These are phyloP conservation scores for Clistopyga incitator DNA, from an alignment of 2,888 invertebrate species.

Conservation along the genomic window DNA sequence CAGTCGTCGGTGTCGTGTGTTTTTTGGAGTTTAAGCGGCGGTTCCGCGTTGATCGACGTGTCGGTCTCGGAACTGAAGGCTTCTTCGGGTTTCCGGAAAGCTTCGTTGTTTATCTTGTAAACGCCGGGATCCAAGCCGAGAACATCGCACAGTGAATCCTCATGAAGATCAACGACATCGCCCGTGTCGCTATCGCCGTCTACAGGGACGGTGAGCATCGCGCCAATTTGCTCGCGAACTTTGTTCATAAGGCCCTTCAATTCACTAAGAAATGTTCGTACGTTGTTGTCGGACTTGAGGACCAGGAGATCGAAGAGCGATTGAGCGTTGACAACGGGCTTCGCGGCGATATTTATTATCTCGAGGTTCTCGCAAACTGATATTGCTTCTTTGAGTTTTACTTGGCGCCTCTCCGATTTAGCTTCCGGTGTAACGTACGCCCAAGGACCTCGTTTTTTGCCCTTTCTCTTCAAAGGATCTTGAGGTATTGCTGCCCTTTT, in stretches of 20 bases:
- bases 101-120: constrained; percentile 77
- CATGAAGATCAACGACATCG: constrained; percentile 76
- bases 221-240: constrained; percentile 75
- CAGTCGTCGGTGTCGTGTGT: constrained; percentile 71
- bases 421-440: constrained; percentile 82
- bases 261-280: constrained; percentile 78
- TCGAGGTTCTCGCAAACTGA: constrained; percentile 80
- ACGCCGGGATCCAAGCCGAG: constrained; percentile 78
- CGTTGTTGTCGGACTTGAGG: constrained; percentile 79
- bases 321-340: constrained; percentile 79
- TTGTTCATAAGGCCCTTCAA: constrained; percentile 78
- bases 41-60: constrained; percentile 70
- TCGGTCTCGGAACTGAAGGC: constrained; percentile 51
- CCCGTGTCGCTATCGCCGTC: constrained; percentile 70
- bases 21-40: constrained; percentile 77
- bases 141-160: constrained; percentile 77
- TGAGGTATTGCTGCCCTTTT: constrained; percentile 69
- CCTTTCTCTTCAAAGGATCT: constrained; percentile 80
- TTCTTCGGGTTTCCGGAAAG: constrained; percentile 70
- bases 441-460: constrained; percentile 82
- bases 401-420: constrained; percentile 80
- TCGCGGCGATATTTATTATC: constrained; percentile 81
- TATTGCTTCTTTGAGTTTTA: constrained; percentile 80
- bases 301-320: constrained; percentile 80
- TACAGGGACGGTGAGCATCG: constrained; percentile 72